These are phyloP conservation scores for Zoroaster sp. DNA, from an alignment of 53 echinoderm and acorn worm genomes.

Conservation along the genomic window DNA sequence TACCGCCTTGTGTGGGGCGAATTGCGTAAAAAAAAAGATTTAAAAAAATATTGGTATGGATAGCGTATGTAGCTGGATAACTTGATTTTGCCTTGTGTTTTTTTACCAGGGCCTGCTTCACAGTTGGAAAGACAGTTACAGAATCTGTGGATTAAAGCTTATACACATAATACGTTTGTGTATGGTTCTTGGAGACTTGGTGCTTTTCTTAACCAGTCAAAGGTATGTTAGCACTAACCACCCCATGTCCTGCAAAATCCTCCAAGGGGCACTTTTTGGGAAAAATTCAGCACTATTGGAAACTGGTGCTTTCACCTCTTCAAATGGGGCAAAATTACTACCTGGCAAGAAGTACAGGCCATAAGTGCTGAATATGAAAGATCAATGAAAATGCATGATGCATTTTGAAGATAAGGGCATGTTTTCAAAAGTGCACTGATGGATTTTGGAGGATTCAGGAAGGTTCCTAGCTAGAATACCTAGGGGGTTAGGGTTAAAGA, in stretches of 20 bases:
- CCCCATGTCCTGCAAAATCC: no score
- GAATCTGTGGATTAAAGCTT: neutral
- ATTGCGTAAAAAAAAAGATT: neutral
- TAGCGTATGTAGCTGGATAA: no score
- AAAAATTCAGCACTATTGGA: neutral
- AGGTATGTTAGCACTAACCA: neutral
- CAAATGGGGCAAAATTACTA: neutral
- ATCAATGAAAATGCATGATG: neutral
- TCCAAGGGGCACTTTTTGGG: neutral
- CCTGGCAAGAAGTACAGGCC: neutral
- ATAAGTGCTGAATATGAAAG: neutral
- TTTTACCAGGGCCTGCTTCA: neutral
- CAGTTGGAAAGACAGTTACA: neutral
- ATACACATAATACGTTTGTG: neutral
- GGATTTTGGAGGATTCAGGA: no score
- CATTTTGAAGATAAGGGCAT: no score
- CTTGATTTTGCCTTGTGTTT: neutral
- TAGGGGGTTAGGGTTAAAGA: no score
- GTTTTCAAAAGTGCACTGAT: no score
- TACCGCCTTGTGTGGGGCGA: neutral
- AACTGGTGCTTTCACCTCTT: neutral
- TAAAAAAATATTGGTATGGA: neutral
- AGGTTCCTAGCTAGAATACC: no score
- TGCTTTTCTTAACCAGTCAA: conserved; percentile 11
- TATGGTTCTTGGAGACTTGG: conserved; percentile 1